These are phyloP conservation scores for Notothenia rossii DNA, from an alignment of 2,113 vertebrate genomes.

Conservation along the genomic window DNA sequence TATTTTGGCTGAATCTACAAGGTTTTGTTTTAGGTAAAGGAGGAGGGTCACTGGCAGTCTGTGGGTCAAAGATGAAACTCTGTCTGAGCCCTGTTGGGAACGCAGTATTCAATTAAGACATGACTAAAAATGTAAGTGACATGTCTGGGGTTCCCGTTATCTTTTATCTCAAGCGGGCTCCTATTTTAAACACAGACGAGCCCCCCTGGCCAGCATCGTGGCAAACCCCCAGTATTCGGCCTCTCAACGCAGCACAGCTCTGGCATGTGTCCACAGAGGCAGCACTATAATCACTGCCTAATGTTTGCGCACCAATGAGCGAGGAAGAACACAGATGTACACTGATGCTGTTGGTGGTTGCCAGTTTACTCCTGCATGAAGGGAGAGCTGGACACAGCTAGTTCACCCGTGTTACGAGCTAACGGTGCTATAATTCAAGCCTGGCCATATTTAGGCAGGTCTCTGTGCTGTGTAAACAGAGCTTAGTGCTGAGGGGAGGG, in stretches of 20 bases:
- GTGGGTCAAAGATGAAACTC: slow-evolving; percentile 53
- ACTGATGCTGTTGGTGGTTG: not conserved
- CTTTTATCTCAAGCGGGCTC: slow-evolving; percentile 63
- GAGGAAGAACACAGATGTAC: slow-evolving; percentile 62
- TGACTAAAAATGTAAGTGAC: slow-evolving; percentile 50
- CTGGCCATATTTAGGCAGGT: slow-evolving; percentile 83
- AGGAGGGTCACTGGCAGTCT: slow-evolving; percentile 34
- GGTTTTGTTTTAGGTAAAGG: slow-evolving; percentile 51
- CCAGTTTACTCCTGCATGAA: slow-evolving; percentile 41
- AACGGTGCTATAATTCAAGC: slow-evolving; percentile 72
- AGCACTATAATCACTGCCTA: slow-evolving; percentile 44
- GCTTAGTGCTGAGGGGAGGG: slow-evolving; percentile 63
- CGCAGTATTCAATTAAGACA: slow-evolving; percentile 50
- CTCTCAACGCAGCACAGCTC: slow-evolving; percentile 25
- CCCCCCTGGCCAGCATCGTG: slow-evolving; percentile 14
- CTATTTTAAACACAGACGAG: slow-evolving; percentile 56
- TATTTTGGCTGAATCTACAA: slow-evolving; percentile 48
- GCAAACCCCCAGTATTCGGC: slow-evolving; percentile 38
- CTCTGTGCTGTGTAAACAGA: slow-evolving; percentile 81
- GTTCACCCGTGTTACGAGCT: slow-evolving; percentile 41
- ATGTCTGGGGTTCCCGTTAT: slow-evolving; percentile 51
- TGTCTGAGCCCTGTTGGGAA: slow-evolving; percentile 20
- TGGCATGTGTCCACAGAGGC: slow-evolving; percentile 53
- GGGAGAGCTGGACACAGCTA: slow-evolving; percentile 25
- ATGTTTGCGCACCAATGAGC: slow-evolving; percentile 56